These are phyloP conservation scores for Amyelois transitella DNA, from an alignment of 1,140 invertebrate species.

Conservation along the genomic window DNA sequence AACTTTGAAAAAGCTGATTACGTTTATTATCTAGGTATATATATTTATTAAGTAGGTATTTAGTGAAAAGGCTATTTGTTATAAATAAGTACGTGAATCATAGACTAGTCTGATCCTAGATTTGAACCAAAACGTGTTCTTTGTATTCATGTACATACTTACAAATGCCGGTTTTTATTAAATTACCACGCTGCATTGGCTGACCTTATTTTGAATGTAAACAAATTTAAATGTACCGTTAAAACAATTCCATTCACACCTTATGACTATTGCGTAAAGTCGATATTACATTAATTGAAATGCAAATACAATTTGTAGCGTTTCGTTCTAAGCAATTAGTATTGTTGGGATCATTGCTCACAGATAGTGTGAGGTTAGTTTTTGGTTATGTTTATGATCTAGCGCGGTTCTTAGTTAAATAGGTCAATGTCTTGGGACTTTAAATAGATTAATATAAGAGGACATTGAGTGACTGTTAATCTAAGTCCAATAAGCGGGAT, in stretches of 20 bases:
- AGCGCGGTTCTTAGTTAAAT: not conserved
- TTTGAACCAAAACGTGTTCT: no score
- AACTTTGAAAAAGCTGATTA: no score
- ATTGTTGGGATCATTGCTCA: conserved; percentile 15
- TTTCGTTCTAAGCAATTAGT: conserved; percentile 15
- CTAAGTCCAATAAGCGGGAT: no score
- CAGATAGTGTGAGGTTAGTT: conserved; percentile 8
- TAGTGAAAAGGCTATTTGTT: no score
- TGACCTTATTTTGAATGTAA: conserved; percentile 18
- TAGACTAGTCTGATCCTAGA: no score
- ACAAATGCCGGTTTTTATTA: conserved; percentile 27
- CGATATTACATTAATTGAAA: not conserved
- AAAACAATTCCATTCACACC: not conserved
- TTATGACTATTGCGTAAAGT: conserved; percentile 1
- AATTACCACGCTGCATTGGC: conserved; percentile 31
- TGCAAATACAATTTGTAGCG: not conserved
- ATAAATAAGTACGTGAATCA: no score
- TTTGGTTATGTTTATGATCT: not conserved
- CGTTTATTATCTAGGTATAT: no score
- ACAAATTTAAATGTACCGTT: not conserved
- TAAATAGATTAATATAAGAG: no score
- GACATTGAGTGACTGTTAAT: no score
- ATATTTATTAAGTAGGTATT: no score
- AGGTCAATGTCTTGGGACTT: not conserved
- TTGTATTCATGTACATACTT: not conserved